Base-by-base conservation (phyloP, 2,888 invertebrate species). In the Dynastes hyllus region DNA sequence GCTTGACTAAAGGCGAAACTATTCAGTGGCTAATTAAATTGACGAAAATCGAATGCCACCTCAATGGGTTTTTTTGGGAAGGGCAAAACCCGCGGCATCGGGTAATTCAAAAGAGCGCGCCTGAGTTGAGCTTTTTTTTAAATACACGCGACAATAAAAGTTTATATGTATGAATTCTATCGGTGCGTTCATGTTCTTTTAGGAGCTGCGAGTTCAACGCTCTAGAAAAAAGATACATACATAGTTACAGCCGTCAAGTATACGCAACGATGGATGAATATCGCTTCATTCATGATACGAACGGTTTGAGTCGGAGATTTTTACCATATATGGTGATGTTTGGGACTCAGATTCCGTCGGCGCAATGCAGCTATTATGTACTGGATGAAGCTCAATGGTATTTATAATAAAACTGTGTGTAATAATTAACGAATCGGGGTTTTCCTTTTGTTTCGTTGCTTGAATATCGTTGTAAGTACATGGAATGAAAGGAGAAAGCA, bases 281-380 rank as follows among this genome's bases (percentile, higher is more conserved):
- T 73, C 73, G 16, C 58, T 73, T 58, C 73, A 73, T 73, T 73
- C 73, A 73, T 73, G 73, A 58, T 16, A n/a, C 58, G 73, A 73
- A 73, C 73, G 29, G 73, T 73, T 73, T 37, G 58, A 40, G 45
- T 2, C 73, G 58, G 32, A 73, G 73, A 73, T 73, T 73, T 73
- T 73, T 37, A 73, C 73, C 73, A 58, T 58, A 73, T 73, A 73
- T 73, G 73, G 73, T 22, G 40, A 37, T 58, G 73, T 73, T 73
- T 61, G 58, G 73, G 37, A 27, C 73, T 73, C 37, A 22, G 73
- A 73, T 73, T 73, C 22, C 58, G 16, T 58, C 55, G 22, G 40
- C 29, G 73, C 73, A 73, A 13, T 58, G 58, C 37, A 40, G 37
- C 58, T 6, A 53, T 37, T 37, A 37, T 45, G 9, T 45, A n/a